Evolutionary conservation across 2,797 vertebrate species (phyloP), one percentile per base, ranked within the genome.

Genomic region (Leptodactylus fallax): DNA sequence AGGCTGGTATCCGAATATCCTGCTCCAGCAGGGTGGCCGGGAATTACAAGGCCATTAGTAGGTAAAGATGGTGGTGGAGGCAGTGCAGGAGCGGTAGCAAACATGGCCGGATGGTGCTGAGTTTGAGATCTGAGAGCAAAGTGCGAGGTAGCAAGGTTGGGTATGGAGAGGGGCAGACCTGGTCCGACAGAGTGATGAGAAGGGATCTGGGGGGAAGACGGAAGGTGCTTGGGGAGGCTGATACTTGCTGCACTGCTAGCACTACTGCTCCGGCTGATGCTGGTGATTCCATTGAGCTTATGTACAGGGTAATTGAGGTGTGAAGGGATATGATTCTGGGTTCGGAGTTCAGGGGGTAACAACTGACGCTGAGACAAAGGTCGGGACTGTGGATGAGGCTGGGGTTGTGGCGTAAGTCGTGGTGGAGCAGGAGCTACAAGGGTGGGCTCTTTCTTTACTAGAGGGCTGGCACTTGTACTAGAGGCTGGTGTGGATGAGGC

Each of bases 1-100:
- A 99, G 97, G 96, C 98, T 99, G 98, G 98, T 98, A 99, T 99
- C 98, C 95, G 96, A 96, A 92, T 96, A 97, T 63, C 95, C 95
- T 89, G 95, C 95, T 93, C 95, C 95, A 67, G 96, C 95, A 53
- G 95, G 95, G 91, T 95, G 95, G 92, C 95, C 95, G 45, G 95
- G 95, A 93, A 96, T 93, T 92, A 98, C 97, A 95, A 99, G 97
- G 94, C 98, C 97, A 96, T 97, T 97, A 94, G 97, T 96, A 60
- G 98, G 98, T 96, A 99, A 96, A 93, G 98, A 97, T 49, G 97
- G 97, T 93, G 98, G 97, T 91, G 97, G 98, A 93, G 97, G 98
- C 94, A 99, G 96, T 94, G 98, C 96, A 91, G 98, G 95, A 93
- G 98, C 97, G 92, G 95, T 96, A 93, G 98, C 98, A 23, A 99